Percentiles rank a stretch among this genome's conserved stretches.
Conservation (phyloP, 2,113 vertebrate genomes). For the Tyto alba region DNA sequence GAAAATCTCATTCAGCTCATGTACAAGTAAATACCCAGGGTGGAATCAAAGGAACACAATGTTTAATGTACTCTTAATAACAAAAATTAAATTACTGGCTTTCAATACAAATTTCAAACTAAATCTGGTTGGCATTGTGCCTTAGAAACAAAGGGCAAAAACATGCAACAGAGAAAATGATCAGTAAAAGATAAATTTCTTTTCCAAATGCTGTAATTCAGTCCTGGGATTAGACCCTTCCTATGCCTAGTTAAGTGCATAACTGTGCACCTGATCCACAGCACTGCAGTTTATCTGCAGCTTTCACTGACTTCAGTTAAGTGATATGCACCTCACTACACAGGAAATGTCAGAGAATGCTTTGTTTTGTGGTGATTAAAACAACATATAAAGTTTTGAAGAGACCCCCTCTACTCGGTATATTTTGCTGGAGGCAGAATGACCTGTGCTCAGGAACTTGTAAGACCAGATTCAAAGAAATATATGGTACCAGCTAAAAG, state of each 20-base stretch:
- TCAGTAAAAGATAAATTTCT: not conserved
- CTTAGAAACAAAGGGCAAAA: not conserved
- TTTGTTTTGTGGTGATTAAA: not conserved
- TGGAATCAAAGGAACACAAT: not conserved
- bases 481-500: not conserved
- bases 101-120: not conserved
- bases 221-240: not conserved
- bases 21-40: not conserved
- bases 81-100: not conserved
- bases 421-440: not conserved
- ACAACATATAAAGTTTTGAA: not conserved
- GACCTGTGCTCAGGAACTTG: not conserved
- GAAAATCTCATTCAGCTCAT: not conserved
- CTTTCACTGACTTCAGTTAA: not conserved
- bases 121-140: not conserved
- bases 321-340: not conserved
- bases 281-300: not conserved
- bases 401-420: accelerated
- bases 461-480: not conserved
- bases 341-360: not conserved
- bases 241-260: not conserved
- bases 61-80: not conserved
- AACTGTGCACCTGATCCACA: not conserved
- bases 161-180: not conserved
- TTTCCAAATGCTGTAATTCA: not conserved